A percentile compares a stretch with the other conserved stretches of the same genome.
phyloP scores from a whole-genome alignment of 1,140 invertebrate genomes.

The Pomacea maculata region DNA sequence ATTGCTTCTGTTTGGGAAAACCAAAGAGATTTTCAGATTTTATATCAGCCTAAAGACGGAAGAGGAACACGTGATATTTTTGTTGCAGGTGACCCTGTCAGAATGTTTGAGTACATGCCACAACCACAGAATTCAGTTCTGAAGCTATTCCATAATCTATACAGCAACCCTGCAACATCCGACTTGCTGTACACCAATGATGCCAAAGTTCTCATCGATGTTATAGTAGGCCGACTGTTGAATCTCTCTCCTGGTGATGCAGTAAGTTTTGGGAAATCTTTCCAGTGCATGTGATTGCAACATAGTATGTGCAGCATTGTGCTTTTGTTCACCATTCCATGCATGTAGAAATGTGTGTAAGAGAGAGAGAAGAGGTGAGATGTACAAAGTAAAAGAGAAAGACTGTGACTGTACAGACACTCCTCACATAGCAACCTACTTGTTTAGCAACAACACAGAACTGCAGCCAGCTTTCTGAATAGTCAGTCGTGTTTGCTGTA shows the following conservation, averaged over 20 bases:
- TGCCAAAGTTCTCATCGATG: conserved; percentile 90
- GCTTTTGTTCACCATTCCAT: background rate
- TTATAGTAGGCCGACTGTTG: conserved; percentile 85
- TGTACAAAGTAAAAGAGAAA: background rate
- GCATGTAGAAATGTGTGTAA: background rate
- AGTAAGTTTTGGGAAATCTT: conserved; percentile 68
- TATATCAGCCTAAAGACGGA: too few relatives aligned
- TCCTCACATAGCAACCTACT: background rate
- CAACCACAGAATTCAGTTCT: conserved; percentile 82
- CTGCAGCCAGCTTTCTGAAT: too few relatives aligned
- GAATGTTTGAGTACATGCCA: conserved; percentile 82
- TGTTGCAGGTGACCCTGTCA: conserved; percentile 82
- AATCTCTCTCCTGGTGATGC: conserved; percentile 87
- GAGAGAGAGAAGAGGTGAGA: background rate
- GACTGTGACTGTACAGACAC: background rate
- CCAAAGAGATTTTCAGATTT: background rate
- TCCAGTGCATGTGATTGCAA: background rate
- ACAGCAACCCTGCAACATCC: conserved; percentile 78
- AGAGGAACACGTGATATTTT: background rate
- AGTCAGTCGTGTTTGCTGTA: too few relatives aligned
- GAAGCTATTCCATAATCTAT: conserved; percentile 87
- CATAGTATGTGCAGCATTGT: background rate
- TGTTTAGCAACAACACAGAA: too few relatives aligned
- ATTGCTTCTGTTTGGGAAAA: background rate
- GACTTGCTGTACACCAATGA: conserved; percentile 93